phyloP scores from a whole-genome alignment of 2,113 vertebrate genomes.

The Ptychochromis oligacanthus region DNA sequence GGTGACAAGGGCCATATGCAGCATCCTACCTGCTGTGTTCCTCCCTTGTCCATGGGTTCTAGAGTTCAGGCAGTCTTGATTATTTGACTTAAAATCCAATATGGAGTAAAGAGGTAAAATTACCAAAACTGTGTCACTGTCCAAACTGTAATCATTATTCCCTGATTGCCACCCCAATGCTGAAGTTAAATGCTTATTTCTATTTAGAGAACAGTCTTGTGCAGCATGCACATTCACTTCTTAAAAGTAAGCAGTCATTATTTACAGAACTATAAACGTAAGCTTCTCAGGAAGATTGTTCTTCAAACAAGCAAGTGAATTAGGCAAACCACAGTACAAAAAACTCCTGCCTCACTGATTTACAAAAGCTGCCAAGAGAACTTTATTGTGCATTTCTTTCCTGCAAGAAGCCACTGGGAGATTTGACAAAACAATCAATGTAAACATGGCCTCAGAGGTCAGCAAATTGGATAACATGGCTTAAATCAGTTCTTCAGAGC shows the following conservation, averaged over 20 bases:
- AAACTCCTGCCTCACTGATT: not conserved
- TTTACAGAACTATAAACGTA: not conserved
- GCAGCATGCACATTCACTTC: not conserved
- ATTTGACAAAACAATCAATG: not conserved
- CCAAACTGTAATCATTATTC: not conserved
- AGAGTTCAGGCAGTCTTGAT: not conserved
- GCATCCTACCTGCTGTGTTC: not conserved
- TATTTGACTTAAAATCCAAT: too few species aligned
- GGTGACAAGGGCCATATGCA: not conserved
- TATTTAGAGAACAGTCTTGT: not conserved
- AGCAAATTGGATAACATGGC: constrained; percentile 72
- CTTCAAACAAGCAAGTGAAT: not conserved
- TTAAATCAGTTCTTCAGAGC: constrained; percentile 42
- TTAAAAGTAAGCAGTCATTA: not conserved
- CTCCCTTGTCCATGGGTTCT: not conserved
- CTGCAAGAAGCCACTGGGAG: not conserved
- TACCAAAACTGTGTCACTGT: not conserved
- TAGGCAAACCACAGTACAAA: not conserved
- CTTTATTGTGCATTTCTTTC: not conserved
- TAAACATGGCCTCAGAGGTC: constrained; percentile 63
- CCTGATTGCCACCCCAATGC: not conserved
- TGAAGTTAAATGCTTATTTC: not conserved
- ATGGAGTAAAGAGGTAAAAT: too few species aligned
- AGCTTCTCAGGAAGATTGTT: not conserved
- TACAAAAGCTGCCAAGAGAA: not conserved